Evolutionary conservation across 2,888 invertebrate species (phyloP).

Genomic region (Zele albiditarsus): DNA sequence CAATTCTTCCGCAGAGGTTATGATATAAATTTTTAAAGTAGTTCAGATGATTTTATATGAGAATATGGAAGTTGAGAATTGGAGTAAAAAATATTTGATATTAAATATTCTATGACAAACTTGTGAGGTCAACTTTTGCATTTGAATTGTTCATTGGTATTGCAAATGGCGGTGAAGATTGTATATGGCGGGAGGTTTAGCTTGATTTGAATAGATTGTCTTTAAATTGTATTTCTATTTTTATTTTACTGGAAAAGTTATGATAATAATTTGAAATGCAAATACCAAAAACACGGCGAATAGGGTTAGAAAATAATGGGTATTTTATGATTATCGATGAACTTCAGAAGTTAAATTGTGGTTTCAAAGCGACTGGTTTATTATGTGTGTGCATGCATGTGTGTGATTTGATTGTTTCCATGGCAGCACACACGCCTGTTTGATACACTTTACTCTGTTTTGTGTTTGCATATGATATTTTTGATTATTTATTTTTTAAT

Average conservation of each 20-base stretch:
- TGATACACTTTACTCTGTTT: conserved; percentile 44
- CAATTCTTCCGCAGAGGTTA: too few relatives aligned
- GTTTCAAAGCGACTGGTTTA: background rate
- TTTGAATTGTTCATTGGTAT: background rate
- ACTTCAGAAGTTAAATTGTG: background rate
- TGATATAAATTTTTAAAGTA: too few relatives aligned
- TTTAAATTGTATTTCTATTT: background rate
- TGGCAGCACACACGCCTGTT: conserved; percentile 50
- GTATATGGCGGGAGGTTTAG: conserved; percentile 4
- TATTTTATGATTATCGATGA: background rate
- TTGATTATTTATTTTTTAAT: conserved; percentile 36
- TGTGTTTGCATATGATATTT: conserved; percentile 46
- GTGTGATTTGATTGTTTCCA: conserved; percentile 47
- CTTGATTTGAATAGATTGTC: background rate
- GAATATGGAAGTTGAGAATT: too few relatives aligned
- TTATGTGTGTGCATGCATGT: background rate
- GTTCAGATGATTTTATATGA: too few relatives aligned
- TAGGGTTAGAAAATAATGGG: background rate
- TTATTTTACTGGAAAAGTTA: background rate
- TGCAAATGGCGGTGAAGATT: conserved; percentile 16
- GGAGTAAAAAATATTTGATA: too few relatives aligned
- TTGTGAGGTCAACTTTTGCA: too few relatives aligned
- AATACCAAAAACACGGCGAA: background rate
- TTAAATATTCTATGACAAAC: too few relatives aligned
- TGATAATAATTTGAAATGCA: background rate